Evolutionary conservation across 2,113 vertebrate species (phyloP).

Genomic region (Serilophus lunatus): DNA sequence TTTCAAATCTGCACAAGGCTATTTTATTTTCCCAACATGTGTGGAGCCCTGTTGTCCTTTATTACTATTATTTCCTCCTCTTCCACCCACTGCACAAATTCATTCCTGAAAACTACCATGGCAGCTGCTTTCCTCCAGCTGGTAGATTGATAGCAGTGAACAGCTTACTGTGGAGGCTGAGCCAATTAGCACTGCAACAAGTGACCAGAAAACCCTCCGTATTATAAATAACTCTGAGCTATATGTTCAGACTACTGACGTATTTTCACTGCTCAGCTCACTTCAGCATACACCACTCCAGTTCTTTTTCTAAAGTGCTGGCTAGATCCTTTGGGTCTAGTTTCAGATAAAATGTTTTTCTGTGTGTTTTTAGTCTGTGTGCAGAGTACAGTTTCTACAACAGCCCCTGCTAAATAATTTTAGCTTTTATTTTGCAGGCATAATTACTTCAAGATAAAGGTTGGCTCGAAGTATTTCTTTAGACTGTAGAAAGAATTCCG

Average conservation of each 20-base stretch:
- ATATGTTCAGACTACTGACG: background rate
- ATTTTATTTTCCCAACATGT: background rate
- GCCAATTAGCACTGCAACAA: background rate
- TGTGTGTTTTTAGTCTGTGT: background rate
- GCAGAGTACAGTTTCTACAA: background rate
- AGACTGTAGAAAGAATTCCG: background rate
- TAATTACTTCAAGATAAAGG: background rate
- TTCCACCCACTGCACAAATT: background rate
- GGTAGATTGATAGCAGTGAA: background rate
- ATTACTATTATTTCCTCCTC: slow-evolving; percentile 25
- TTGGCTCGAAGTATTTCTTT: background rate
- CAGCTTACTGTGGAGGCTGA: background rate
- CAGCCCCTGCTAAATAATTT: background rate
- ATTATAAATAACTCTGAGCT: background rate
- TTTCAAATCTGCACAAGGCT: background rate
- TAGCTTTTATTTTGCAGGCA: background rate
- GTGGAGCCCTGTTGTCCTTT: background rate
- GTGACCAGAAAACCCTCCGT: background rate
- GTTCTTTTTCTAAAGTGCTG: background rate
- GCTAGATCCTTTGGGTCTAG: background rate
- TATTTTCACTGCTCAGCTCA: background rate
- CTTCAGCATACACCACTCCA: background rate
- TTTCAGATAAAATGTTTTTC: background rate
- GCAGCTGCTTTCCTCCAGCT: slow-evolving; percentile 19
- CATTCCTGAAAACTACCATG: background rate